Evolutionary conservation across 2,113 vertebrate genomes (phyloP).

Genomic region (Puffinus mauretanicus): DNA sequence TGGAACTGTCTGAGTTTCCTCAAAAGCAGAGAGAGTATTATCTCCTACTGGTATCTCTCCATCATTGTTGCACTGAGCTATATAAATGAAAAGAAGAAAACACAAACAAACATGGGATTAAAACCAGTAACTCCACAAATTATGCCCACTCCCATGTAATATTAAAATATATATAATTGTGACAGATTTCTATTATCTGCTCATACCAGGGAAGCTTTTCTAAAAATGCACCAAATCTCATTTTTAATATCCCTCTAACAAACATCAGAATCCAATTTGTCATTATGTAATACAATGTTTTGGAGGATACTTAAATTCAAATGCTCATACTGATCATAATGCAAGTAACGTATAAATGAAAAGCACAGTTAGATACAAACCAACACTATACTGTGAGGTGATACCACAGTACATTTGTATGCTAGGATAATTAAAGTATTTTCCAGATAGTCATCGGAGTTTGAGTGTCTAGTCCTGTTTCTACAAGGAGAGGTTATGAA

Average conservation of each 20-base stretch:
- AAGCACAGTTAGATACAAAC: neutral
- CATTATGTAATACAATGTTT: neutral
- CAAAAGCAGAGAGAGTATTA: slow-evolving; percentile 41
- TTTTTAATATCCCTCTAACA: neutral
- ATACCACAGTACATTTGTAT: neutral
- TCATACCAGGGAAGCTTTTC: neutral
- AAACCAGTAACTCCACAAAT: neutral
- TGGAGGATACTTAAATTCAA: neutral
- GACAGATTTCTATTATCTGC: neutral
- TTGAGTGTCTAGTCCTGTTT: neutral
- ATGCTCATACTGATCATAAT: neutral
- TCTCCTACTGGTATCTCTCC: slow-evolving; percentile 53
- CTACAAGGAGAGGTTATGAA: neutral
- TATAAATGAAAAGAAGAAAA: neutral
- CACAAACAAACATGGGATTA: slow-evolving; percentile 1
- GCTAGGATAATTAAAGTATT: neutral
- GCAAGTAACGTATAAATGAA: neutral
- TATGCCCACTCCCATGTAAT: neutral
- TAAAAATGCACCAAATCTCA: neutral
- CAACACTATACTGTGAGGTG: neutral
- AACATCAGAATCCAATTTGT: neutral
- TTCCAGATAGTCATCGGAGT: neutral
- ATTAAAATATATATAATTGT: neutral
- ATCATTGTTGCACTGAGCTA: slow-evolving; percentile 65
- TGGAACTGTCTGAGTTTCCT: slow-evolving; percentile 49